phyloP scores from a whole-genome alignment of 30 jellyfish, hydroid and myxozoan genomes.

The Rhopilema esculentum region DNA sequence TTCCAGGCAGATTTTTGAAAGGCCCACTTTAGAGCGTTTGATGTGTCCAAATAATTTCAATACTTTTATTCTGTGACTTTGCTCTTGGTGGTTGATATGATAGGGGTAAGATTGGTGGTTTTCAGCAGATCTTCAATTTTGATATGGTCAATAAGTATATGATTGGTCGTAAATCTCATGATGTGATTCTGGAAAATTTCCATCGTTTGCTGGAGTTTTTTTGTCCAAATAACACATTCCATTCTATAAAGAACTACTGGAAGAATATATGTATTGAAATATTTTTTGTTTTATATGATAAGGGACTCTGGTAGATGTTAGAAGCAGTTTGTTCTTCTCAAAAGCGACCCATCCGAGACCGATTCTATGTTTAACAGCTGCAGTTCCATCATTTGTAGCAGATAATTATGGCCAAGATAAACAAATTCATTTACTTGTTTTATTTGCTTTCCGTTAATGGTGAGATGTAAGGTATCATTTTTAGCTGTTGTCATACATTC shows the following conservation, averaged over 20 bases:
- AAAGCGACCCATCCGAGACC: constrained; percentile 35
- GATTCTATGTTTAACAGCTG: constrained; percentile 44
- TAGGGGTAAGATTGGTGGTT: constrained; percentile 19
- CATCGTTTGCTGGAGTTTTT: neutral
- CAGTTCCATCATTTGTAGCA: constrained; percentile 2
- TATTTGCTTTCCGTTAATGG: neutral
- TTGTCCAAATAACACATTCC: constrained; percentile 13
- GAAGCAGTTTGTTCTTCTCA: neutral
- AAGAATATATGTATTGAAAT: constrained; percentile 8
- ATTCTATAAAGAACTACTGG: constrained; percentile 19
- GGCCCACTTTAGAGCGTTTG: constrained; percentile 25
- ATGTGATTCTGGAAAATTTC: constrained; percentile 32
- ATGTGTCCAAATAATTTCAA: constrained; percentile 7
- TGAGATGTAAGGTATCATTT: neutral
- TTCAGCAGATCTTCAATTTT: neutral
- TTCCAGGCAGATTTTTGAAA: constrained; percentile 4
- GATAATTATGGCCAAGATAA: constrained; percentile 21
- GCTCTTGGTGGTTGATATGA: constrained; percentile 21
- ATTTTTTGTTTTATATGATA: neutral
- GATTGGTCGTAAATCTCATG: constrained; percentile 35
- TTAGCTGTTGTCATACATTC: constrained; percentile 40
- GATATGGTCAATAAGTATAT: neutral
- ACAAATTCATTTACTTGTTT: constrained; percentile 19
- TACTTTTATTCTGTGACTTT: no score
- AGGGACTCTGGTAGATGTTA: constrained; percentile 5